These are phyloP conservation scores for Ochropacha duplaris DNA, from an alignment of 2,888 invertebrate species.

Conservation along the genomic window DNA sequence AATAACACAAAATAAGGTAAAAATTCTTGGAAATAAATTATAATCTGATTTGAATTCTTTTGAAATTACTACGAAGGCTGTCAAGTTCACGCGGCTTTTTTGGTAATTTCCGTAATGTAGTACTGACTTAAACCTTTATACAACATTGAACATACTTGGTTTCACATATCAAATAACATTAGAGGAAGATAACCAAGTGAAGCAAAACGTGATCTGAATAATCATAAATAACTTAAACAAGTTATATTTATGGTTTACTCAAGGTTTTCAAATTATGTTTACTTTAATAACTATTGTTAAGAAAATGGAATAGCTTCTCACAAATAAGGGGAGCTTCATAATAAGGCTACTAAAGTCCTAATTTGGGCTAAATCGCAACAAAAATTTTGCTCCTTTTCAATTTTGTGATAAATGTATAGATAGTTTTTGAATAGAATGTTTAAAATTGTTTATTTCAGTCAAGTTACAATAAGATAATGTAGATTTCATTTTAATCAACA, in stretches of 20 bases:
- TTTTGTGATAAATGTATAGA: too few species aligned
- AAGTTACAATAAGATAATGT: too few species aligned
- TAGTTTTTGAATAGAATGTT: too few species aligned
- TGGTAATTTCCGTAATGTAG: background rate
- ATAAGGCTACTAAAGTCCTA: too few species aligned
- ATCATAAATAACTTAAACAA: conserved; percentile 8
- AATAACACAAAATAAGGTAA: background rate
- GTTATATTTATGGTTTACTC: background rate
- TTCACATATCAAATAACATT: conserved; percentile 1
- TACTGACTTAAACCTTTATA: background rate
- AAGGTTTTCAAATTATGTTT: background rate
- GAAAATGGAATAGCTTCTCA: background rate
- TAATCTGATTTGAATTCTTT: background rate
- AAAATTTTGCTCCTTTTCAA: too few species aligned
- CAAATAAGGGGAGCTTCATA: too few species aligned
- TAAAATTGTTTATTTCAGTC: too few species aligned
- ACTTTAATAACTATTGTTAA: background rate
- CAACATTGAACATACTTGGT: conserved; percentile 1
- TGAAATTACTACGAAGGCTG: background rate
- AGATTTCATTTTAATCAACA: too few species aligned
- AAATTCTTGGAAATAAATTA: background rate
- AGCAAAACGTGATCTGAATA: conserved; percentile 17
- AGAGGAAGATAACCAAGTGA: conserved; percentile 3
- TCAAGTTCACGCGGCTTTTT: background rate
- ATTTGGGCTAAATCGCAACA: too few species aligned